Evolutionary conservation across 2,888 invertebrate genomes (phyloP).

Genomic region (Acleris sparsana): DNA sequence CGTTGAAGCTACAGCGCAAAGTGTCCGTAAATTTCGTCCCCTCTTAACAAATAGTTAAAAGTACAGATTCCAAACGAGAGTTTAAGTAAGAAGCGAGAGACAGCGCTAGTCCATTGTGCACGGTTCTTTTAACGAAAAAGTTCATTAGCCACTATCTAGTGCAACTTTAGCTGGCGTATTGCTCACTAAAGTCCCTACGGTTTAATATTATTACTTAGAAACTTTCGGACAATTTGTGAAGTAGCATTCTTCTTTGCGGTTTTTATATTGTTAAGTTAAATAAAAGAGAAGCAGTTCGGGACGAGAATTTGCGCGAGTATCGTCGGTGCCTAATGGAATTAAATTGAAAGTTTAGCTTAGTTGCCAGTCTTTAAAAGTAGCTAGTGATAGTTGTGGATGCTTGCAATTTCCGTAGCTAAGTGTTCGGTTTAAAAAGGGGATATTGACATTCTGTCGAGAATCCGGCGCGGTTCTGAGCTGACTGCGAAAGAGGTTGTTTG

Average conservation of each 20-base stretch:
- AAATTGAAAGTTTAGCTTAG: constrained; percentile 51
- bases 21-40: not conserved
- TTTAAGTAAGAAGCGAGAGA: constrained; percentile 27
- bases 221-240: constrained; percentile 58
- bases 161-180: constrained; percentile 37
- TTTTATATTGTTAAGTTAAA: constrained; percentile 67
- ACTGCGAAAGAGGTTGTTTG: constrained; percentile 56
- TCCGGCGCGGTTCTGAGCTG: constrained; percentile 42
- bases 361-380: constrained; percentile 38
- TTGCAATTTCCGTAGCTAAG: constrained; percentile 41
- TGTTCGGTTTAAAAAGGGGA: constrained; percentile 41
- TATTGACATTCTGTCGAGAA: constrained; percentile 52
- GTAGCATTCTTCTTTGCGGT: constrained; percentile 52
- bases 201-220: constrained; percentile 45
- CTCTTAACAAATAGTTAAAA: not conserved
- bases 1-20: too few species aligned
- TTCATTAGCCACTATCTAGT: constrained; percentile 33
- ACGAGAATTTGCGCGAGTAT: constrained; percentile 51
- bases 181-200: constrained; percentile 38
- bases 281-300: constrained; percentile 60
- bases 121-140: constrained; percentile 27
- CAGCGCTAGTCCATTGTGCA: constrained; percentile 20
- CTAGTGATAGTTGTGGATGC: constrained; percentile 36
- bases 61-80: constrained; percentile 10
- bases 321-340: constrained; percentile 61